Conservation (phyloP, 2,797 vertebrate genomes). For the Nannoperca australis region DNA sequence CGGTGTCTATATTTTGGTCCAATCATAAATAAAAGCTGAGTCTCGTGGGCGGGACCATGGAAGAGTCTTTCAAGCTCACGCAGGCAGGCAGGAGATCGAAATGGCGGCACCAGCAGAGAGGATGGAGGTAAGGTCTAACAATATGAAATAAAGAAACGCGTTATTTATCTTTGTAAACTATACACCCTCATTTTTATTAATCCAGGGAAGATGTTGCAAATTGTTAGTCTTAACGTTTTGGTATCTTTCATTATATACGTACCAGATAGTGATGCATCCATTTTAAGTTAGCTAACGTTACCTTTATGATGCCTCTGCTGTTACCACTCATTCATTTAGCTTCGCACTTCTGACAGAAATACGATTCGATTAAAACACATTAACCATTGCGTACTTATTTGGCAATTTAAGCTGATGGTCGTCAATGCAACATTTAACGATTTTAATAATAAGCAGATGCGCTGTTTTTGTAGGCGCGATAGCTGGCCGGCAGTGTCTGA, state of each 20-base stretch:
- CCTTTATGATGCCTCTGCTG: neutral
- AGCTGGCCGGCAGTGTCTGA: neutral
- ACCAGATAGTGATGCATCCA: slow-evolving; percentile 53
- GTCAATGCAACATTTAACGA: too few species aligned
- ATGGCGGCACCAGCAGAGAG: slow-evolving; percentile 88
- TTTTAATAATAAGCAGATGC: too few species aligned
- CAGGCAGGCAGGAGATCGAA: slow-evolving; percentile 79
- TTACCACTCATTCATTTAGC: slow-evolving; percentile 42
- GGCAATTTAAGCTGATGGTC: rapidly evolving
- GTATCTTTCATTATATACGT: neutral
- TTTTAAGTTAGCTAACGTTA: slow-evolving; percentile 59
- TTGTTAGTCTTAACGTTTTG: neutral
- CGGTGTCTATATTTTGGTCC: neutral
- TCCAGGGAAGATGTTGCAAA: rapidly evolving
- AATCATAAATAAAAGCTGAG: slow-evolving; percentile 39
- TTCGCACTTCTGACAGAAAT: rapidly evolving
- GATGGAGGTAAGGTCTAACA: slow-evolving; percentile 84
- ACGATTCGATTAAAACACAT: rapidly evolving
- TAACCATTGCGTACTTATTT: rapidly evolving
- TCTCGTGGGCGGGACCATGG: slow-evolving; percentile 47
- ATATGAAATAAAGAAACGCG: neutral
- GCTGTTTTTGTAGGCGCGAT: neutral
- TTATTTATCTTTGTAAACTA: rapidly evolving
- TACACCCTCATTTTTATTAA: rapidly evolving
- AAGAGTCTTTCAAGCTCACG: slow-evolving; percentile 47